Evolutionary conservation across 64 coral and sea anemone species (phyloP).

Genomic region (Catalaphyllia jardinei): DNA sequence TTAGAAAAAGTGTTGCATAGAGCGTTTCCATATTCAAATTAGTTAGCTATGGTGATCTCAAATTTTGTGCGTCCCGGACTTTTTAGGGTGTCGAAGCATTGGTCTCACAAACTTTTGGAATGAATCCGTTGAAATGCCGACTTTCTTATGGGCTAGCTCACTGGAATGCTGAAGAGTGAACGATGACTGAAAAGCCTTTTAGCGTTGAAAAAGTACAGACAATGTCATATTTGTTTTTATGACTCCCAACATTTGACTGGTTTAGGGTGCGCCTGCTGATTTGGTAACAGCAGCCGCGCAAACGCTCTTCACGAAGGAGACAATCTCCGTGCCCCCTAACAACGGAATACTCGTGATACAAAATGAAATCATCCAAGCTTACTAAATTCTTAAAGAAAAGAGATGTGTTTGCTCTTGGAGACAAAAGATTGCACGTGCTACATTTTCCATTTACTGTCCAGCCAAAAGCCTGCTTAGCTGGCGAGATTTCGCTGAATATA

Average conservation of each 20-base stretch:
- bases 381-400: constrained; percentile 60
- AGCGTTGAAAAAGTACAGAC: constrained; percentile 60
- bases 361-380: constrained; percentile 52
- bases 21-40: too few species aligned
- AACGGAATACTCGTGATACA: constrained; percentile 54
- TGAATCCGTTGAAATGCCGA: not conserved
- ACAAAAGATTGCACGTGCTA: constrained; percentile 60
- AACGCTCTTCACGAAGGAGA: constrained; percentile 56
- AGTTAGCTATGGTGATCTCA: too few species aligned
- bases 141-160: not conserved
- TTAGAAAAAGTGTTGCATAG: too few species aligned
- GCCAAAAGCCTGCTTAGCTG: too few species aligned
- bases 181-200: constrained; percentile 18
- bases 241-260: constrained; percentile 82
- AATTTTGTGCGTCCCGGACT: too few species aligned
- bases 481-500: too few species aligned
- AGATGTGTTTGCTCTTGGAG: constrained; percentile 73
- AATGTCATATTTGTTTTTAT: constrained; percentile 69
- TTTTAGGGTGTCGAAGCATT: too few species aligned
- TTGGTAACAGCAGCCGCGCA: constrained; percentile 67
- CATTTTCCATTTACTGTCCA: constrained; percentile 66
- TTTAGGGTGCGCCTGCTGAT: constrained; percentile 59
- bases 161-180: not conserved
- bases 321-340: constrained; percentile 44
- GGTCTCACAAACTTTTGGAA: not conserved